These are phyloP conservation scores for Styela plicata DNA, from an alignment of 23 tunicate species.

Conservation along the genomic window DNA sequence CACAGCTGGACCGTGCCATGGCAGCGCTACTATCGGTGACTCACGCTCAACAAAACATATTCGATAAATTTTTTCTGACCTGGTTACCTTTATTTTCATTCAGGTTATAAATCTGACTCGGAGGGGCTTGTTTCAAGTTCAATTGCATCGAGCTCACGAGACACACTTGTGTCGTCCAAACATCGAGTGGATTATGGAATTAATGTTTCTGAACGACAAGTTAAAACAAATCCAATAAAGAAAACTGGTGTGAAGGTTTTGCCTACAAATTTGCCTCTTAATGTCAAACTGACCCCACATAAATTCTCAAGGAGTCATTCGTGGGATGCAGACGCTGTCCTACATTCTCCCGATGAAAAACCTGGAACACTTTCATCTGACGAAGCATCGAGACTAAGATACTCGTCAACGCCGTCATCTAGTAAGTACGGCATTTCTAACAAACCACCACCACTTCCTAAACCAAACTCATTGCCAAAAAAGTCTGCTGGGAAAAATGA, in stretches of 20 bases:
- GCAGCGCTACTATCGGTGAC: too few relatives aligned
- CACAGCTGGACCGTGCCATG: too few relatives aligned
- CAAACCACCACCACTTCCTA: conserved; percentile 33
- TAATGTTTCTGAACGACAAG: conserved; percentile 8
- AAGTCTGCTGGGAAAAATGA: background rate
- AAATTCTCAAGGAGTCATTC: conserved; percentile 6
- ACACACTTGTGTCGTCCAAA: background rate
- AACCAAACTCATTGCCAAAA: background rate
- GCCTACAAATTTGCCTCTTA: background rate
- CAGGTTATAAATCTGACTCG: conserved; percentile 75
- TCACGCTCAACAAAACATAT: too few relatives aligned
- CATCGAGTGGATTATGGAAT: background rate
- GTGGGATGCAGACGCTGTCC: background rate
- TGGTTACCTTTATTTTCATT: too few relatives aligned
- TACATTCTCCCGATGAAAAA: conserved; percentile 4
- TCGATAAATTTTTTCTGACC: too few relatives aligned
- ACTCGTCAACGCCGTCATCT: background rate
- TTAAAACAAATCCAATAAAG: background rate
- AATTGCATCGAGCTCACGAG: too few relatives aligned
- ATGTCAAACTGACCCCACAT: background rate
- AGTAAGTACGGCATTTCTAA: background rate
- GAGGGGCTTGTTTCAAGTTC: conserved; percentile 13
- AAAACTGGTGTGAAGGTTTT: conserved; percentile 14
- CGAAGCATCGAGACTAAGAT: background rate
- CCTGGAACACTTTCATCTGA: too few relatives aligned